A percentile compares a stretch with the other conserved stretches of the same genome.
Evolutionary conservation across 2,113 vertebrate species (phyloP).

Genomic region (Epinephelus cyanopodus): DNA sequence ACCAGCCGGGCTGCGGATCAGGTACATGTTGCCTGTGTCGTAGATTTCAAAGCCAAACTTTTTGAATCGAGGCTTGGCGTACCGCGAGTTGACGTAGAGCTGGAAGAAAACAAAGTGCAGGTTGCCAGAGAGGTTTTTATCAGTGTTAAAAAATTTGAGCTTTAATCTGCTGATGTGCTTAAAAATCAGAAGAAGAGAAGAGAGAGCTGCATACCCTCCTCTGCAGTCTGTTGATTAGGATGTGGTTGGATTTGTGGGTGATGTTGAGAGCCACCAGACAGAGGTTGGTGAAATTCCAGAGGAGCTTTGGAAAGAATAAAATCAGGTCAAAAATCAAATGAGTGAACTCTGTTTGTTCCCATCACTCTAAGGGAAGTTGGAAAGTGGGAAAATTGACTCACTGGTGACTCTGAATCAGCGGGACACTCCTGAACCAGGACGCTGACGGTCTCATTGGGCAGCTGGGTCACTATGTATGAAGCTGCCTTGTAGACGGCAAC

Average conservation of each 20-base stretch:
- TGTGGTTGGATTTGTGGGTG: constrained; percentile 88
- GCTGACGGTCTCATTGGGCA: constrained; percentile 89
- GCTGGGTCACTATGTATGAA: constrained; percentile 89
- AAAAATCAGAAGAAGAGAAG: background rate
- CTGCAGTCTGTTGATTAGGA: constrained; percentile 90
- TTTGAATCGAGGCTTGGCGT: constrained; percentile 90
- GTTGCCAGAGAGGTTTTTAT: background rate
- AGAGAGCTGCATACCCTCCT: constrained; percentile 86
- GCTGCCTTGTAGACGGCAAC: constrained; percentile 93
- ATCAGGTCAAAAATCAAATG: background rate
- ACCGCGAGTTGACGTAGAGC: constrained; percentile 91
- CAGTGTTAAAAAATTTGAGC: background rate
- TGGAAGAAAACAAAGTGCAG: constrained; percentile 53
- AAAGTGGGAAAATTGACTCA: constrained; percentile 45
- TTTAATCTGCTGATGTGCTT: background rate
- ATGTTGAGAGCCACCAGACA: constrained; percentile 92
- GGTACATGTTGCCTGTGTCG: constrained; percentile 96
- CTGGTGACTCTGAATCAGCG: constrained; percentile 81
- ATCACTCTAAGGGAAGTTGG: background rate
- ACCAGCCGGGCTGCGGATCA: constrained; percentile 90
- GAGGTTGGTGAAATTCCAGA: constrained; percentile 89
- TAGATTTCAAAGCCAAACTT: constrained; percentile 93
- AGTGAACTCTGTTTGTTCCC: background rate
- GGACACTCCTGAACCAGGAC: constrained; percentile 91
- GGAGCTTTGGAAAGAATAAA: constrained; percentile 59